phyloP scores from a whole-genome alignment of 2,113 vertebrate genomes.

The Arothron firmamentum region DNA sequence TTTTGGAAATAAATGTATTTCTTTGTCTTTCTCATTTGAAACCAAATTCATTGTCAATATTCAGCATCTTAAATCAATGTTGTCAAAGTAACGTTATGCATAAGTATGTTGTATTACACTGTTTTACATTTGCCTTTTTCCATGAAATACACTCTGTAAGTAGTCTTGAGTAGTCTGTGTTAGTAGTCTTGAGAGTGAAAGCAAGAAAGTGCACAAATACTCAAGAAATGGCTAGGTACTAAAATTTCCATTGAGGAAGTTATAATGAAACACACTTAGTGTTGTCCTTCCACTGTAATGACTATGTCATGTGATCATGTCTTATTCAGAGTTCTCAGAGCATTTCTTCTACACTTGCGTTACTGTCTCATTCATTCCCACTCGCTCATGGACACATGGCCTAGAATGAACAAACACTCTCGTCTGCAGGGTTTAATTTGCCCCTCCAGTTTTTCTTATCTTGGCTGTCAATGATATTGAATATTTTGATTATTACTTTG shows the following conservation, averaged over 20 bases:
- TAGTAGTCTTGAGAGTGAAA: conserved; percentile 57
- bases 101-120: conserved; percentile 11
- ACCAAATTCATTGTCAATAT: conserved; percentile 24
- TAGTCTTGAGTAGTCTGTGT: too few relatives aligned
- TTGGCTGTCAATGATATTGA: conserved; percentile 11
- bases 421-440: neutral
- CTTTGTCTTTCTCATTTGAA: conserved; percentile 22
- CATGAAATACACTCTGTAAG: conserved; percentile 46
- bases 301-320: conserved; percentile 76
- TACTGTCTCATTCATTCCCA: neutral
- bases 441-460: neutral
- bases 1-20: conserved; percentile 48
- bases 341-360: conserved; percentile 24
- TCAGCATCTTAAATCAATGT: conserved; percentile 5
- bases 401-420: conserved; percentile 12
- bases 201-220: conserved; percentile 40
- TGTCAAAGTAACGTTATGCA: conserved; percentile 12
- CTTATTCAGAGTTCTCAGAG: conserved; percentile 67
- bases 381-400: neutral
- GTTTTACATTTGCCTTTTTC: conserved; percentile 22
- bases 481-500: conserved; percentile 42
- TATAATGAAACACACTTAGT: conserved; percentile 46
- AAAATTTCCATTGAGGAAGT: conserved; percentile 74
- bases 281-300: conserved; percentile 72
- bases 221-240: conserved; percentile 60